A percentile compares a stretch with the other conserved stretches of the same genome.
Evolutionary conservation across 2,113 vertebrate species (phyloP).

Genomic region (Leptobrachium leishanense): DNA sequence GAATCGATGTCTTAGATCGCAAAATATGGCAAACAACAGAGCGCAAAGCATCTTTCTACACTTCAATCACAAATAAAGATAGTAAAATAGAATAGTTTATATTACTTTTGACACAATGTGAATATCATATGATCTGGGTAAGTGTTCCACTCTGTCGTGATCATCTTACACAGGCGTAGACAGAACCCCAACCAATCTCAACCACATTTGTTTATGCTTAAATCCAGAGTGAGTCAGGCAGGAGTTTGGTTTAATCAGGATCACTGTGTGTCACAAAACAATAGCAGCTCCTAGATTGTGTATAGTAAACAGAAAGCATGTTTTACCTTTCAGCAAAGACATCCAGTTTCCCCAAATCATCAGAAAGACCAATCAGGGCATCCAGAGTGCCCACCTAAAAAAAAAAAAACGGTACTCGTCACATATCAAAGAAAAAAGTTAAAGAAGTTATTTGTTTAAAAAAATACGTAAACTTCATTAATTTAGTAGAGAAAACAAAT

Average conservation of each 20-base stretch:
- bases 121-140: too few species aligned
- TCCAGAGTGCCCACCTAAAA: constrained; percentile 88
- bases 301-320: constrained; percentile 68
- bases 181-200: constrained; percentile 34
- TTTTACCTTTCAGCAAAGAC: constrained; percentile 87
- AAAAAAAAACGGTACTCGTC: neutral
- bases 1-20: too few species aligned
- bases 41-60: too few species aligned
- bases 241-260: constrained; percentile 55
- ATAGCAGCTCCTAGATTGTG: constrained; percentile 57
- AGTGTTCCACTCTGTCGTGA: too few species aligned
- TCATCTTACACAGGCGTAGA: neutral
- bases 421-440: too few species aligned
- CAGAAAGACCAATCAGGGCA: constrained; percentile 84
- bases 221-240: constrained; percentile 39
- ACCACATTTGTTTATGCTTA: constrained; percentile 26
- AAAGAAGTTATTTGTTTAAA: too few species aligned
- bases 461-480: too few species aligned
- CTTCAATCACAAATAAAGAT: too few species aligned
- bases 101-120: neutral
- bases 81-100: neutral
- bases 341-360: constrained; percentile 89
- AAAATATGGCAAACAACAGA: too few species aligned
- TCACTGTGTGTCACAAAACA: constrained; percentile 58
- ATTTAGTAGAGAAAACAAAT: too few species aligned